Base-by-base conservation (phyloP, 2,797 vertebrate genomes). In the Ptychadena robeensis region DNA sequence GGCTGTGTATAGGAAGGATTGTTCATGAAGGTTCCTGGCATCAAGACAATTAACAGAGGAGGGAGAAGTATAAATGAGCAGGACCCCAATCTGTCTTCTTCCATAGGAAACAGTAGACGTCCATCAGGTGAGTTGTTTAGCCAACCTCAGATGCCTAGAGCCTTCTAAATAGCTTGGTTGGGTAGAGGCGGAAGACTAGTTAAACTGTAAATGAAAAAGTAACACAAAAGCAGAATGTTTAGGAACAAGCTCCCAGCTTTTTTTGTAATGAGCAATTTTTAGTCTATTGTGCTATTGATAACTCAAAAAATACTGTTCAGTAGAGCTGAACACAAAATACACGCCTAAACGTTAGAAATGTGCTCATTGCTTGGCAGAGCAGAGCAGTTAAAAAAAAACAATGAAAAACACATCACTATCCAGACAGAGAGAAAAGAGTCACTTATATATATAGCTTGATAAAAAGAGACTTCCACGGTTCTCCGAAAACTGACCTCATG, bases 401-500 rank as follows among this genome's bases (percentile, higher is more conserved):
- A n/a, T 22, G 3, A 22, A 22, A 48, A 73, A 61, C 73, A 69
- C 37, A 70, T 25, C 28, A 8, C 73, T 15, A 18, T 64, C n/a
- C n/a, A n/a, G 74, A 25, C 35, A 7, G 44, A 48, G 44, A 18
- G 30, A 44, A 69, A 25, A 18, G 15, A 66, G 65, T 66, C n/a
- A 31, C 31, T 69, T 32, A 70, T 48, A 30, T 44, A 80, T 64
- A 81, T 70, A 63, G 65, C 38, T 65, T 59, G 72, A 44, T 77
- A 73, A 80, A 35, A 79, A 28, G 10, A 79, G 53, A 27, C 22
- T 74, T 80, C 64, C 64, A 44, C 14, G 27, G 9, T 79, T 73
- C 57, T 81, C 25, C 31, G 73, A 70, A 44, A 30, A 70, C 38
- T 81, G 48, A 81, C 64, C 48, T 66, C 15, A 44, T 72, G 63